A percentile compares a stretch with the other conserved stretches of the same genome.
Conservation (phyloP, 2,888 invertebrate species). For the Phengaris alcon region DNA sequence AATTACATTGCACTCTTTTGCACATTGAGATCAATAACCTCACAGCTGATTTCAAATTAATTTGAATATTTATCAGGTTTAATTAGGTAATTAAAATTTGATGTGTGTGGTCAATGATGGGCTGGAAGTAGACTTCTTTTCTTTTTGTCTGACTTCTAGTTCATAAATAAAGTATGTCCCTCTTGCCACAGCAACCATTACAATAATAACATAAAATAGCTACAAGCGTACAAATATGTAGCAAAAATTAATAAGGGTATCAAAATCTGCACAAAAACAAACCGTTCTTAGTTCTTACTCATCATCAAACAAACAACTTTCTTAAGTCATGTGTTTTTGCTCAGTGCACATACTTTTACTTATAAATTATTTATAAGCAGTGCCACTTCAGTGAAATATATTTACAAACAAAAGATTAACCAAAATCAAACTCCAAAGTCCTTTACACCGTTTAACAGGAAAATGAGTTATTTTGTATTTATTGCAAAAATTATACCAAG, state of each 20-base stretch:
- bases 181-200: no score
- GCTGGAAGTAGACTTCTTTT: no score
- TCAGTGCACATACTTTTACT: background rate
- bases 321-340: background rate
- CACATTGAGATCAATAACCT: no score
- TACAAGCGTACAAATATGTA: no score
- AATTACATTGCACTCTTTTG: no score
- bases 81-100: no score
- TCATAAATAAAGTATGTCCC: no score
- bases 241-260: background rate
- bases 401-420: constrained; percentile 1
- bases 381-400: background rate
- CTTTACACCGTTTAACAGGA: background rate
- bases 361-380: constrained; percentile 14
- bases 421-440: background rate
- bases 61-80: no score
- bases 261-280: background rate
- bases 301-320: background rate
- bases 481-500: background rate
- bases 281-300: background rate
- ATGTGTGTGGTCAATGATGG: no score
- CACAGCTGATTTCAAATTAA: no score
- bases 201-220: background rate
- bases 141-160: no score
- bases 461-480: background rate